Base-by-base conservation (phyloP, 1,140 invertebrate species). In the Solenopsis invicta region DNA sequence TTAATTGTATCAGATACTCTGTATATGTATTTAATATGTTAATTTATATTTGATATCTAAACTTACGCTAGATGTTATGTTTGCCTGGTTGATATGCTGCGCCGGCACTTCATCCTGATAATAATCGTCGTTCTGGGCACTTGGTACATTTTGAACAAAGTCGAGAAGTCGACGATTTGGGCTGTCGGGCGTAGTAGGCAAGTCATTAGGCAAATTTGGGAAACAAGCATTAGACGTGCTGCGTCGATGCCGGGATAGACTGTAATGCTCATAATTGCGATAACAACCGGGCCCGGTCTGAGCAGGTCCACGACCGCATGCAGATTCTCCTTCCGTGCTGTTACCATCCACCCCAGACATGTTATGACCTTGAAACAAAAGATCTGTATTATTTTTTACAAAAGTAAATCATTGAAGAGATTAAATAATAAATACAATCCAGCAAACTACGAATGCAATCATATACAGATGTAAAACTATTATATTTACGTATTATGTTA, bases 331-430 rank as follows among this genome's bases (percentile, higher is more conserved):
- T 92, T 98, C 97, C 76, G 98, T 97, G 94, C 98, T 98, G 96
- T 97, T 98, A 85, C 97, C 98, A 94, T 99, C 98, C 89, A 96
- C 97, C 95, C 98, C 97, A 91, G 98, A 98, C 96, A 98, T 96
- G 96, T 98, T 98, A 96, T 98, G 98, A 96, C 98, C 98, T 98
- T 89, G 24, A 91, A 88, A 76, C 48, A 89, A 41, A 74, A 24
- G 37, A 66, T 76, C 64, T 87, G 50, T 81, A 16, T 66, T 76
- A 13, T 62, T 76, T 56, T 81, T 9, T 48, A 6, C 10, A 61
- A n/a, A 3, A 41, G 10, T 61, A 52, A 76, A 72, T 75, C 75
- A 21, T 16, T 37, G 9, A 67, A 21, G 8, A 41, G 41, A 8
- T 41, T 41, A 41, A 41, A 6, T 6, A 41, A 41, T 41, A 4